A percentile compares a stretch with the other conserved stretches of the same genome.
These are phyloP conservation scores for Gonocerus acuteangulatus DNA, from an alignment of 2,888 invertebrate species.

Conservation along the genomic window DNA sequence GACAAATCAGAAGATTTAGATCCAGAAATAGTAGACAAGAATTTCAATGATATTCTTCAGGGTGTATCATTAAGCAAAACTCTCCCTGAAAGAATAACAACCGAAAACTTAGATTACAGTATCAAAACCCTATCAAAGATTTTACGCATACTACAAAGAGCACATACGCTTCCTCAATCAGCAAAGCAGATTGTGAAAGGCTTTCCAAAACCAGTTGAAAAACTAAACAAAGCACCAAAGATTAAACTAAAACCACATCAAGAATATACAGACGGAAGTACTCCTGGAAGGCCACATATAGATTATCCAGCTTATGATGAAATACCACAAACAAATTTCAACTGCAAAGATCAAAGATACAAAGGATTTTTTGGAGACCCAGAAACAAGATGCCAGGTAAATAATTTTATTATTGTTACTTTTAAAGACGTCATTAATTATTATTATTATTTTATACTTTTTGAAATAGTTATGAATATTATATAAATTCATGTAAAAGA, in stretches of 20 bases:
- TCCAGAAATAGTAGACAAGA: slow-evolving; percentile 18
- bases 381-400: slow-evolving; percentile 75
- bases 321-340: slow-evolving; percentile 70
- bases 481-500: not conserved
- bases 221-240: slow-evolving; percentile 13
- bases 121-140: slow-evolving; percentile 69
- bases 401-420: too few relatives aligned
- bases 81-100: slow-evolving; percentile 65
- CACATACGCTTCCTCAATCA: slow-evolving; percentile 42
- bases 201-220: slow-evolving; percentile 27
- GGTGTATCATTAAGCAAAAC: slow-evolving; percentile 67
- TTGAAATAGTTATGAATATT: not conserved
- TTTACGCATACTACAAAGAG: slow-evolving; percentile 56
- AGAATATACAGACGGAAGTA: slow-evolving; percentile 40
- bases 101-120: slow-evolving; percentile 70
- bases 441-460: too few relatives aligned
- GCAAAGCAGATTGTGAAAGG: slow-evolving; percentile 53
- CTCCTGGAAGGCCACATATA: slow-evolving; percentile 56
- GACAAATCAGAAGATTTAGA: slow-evolving; percentile 1
- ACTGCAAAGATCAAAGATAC: slow-evolving; percentile 76
- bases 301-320: slow-evolving; percentile 71
- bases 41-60: slow-evolving; percentile 52
- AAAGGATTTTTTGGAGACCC: slow-evolving; percentile 87
- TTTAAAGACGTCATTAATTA: not conserved
- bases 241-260: slow-evolving; percentile 21